Evolutionary conservation across 2,888 invertebrate genomes (phyloP), one percentile per base, ranked within the genome.

Genomic region (Ophioninae sp.): DNA sequence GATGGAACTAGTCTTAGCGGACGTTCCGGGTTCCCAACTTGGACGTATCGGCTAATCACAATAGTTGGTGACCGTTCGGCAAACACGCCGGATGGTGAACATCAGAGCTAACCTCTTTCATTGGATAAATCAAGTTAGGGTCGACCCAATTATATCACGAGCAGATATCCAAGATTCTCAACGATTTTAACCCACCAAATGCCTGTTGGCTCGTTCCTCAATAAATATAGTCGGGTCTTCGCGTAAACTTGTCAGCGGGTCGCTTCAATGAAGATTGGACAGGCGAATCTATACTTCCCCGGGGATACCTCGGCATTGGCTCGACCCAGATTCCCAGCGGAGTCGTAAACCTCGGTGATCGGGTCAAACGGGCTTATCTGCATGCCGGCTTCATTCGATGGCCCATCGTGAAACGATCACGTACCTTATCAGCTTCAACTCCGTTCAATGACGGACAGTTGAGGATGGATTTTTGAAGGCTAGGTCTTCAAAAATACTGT

Each of bases 371-470:
- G 85, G 89, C 88, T 89, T 90, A 91, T 91, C 89, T 88, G 87
- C 90, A 89, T 88, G 77, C 74, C 62, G 20, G 21, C 8, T 59
- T 2, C 59, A 81, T 83, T 90, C 89, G 89, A 87, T 91, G 88
- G 89, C 2, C 86, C 20, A 86, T 86, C 84, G 87, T 85, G 74
- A 78, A 89, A 90, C 89, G 89, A 90, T 90, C 86, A 80, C 84
- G 84, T 86, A 85, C 44, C 74, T 81, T 65, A 81, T 75, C 75
- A 62, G 67, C 68, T 68, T 73, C 72, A 75, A 67, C 82, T 21
- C 56, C 72, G 30, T 30, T 30, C 78, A 62, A 79, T 69, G 23
- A 30, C 56, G 20, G 56, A 21, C 50, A 50, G 50, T 17, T 50
- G 17, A 6, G 5, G 17, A 13, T 17, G 3, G 50, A 13, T 13